Conservation (phyloP, 2,888 invertebrate genomes). For the Xestia rhomboidea region DNA sequence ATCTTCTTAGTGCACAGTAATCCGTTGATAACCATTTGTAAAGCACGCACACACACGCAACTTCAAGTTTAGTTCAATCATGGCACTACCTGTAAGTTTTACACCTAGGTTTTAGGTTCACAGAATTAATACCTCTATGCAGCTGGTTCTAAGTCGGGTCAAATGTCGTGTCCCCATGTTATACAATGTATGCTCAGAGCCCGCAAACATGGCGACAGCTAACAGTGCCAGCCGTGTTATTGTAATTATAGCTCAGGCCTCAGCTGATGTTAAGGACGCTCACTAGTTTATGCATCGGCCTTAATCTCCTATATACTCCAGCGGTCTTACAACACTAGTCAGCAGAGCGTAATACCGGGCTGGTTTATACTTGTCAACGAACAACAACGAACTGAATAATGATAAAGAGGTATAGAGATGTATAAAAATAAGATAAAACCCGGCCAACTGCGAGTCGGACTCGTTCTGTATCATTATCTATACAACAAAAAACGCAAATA, state of each 20-base stretch:
- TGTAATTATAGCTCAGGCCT: constrained; percentile 32
- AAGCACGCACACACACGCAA: too few species aligned
- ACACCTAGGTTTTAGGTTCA: neutral
- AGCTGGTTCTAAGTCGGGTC: neutral
- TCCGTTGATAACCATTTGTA: neutral
- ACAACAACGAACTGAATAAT: neutral
- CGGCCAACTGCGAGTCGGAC: too few species aligned
- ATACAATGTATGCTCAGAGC: constrained; percentile 12
- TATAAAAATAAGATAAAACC: neutral
- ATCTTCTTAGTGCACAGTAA: neutral
- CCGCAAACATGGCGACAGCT: constrained; percentile 16
- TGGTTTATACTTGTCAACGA: neutral
- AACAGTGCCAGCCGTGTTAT: constrained; percentile 17
- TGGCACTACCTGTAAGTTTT: neutral
- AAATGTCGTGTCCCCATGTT: neutral
- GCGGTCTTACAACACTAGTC: neutral
- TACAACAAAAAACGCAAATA: too few species aligned
- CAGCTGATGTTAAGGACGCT: neutral
- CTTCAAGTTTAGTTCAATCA: neutral
- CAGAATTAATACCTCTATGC: neutral
- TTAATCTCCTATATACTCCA: neutral
- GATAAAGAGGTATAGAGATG: neutral
- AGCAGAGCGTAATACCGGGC: neutral
- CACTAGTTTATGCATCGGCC: neutral
- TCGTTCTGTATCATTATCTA: too few species aligned